Evolutionary conservation across 2,888 invertebrate species (phyloP).

Genomic region (Microchrysa polita): DNA sequence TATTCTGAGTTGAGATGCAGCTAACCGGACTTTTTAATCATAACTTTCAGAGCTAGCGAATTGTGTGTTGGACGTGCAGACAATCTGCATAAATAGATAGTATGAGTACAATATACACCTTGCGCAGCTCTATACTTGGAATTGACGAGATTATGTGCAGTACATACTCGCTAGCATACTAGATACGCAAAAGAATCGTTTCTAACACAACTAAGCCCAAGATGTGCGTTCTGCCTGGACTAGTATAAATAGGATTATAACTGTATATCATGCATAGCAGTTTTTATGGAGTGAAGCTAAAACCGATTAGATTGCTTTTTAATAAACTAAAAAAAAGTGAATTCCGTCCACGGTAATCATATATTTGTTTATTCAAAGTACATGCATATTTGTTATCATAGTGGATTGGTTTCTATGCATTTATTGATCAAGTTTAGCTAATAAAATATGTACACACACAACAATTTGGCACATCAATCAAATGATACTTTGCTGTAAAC

Average conservation of each 20-base stretch:
- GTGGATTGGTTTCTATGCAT: no score
- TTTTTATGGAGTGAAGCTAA: slow-evolving; percentile 26
- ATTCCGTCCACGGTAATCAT: slow-evolving; percentile 36
- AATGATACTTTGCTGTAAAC: no score
- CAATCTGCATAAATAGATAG: no score
- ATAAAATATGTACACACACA: background rate
- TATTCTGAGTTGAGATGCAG: slow-evolving; percentile 20
- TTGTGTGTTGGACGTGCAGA: background rate
- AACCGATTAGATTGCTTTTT: slow-evolving; percentile 26
- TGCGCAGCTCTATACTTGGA: no score
- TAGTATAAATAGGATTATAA: slow-evolving; percentile 23
- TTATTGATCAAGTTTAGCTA: slow-evolving; percentile 13
- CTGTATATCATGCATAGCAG: slow-evolving; percentile 23
- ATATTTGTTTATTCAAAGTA: slow-evolving; percentile 32
- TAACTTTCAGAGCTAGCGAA: slow-evolving; percentile 22
- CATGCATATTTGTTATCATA: slow-evolving; percentile 31
- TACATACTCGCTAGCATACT: no score
- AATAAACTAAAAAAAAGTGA: slow-evolving; percentile 8
- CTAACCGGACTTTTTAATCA: slow-evolving; percentile 41
- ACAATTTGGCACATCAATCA: no score
- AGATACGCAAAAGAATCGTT: background rate
- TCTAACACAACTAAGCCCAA: background rate
- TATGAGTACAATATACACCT: no score
- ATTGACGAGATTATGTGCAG: no score
- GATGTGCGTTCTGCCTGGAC: background rate